Evolutionary conservation across 1,140 invertebrate species (phyloP).

Genomic region (Drosophila ohnishii): DNA sequence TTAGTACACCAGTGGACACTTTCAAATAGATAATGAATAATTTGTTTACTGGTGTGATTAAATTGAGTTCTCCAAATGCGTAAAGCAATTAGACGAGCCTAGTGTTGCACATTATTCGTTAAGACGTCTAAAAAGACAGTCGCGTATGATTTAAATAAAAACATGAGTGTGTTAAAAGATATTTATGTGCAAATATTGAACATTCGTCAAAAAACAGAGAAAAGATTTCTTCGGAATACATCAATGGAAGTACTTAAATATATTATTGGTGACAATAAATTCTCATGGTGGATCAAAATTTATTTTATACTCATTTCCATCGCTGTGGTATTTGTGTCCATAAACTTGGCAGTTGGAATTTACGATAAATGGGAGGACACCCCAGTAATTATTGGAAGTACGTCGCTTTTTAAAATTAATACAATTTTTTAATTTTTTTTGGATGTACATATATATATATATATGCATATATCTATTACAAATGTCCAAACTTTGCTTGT

Average conservation of each 20-base stretch:
- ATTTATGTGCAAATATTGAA: slow-evolving; percentile 1
- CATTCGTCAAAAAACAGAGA: slow-evolving; percentile 10
- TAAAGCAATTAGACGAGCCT: not conserved
- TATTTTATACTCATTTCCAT: slow-evolving; percentile 85
- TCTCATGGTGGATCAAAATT: slow-evolving; percentile 48
- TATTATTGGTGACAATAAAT: slow-evolving; percentile 85
- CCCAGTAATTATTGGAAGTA: slow-evolving; percentile 89
- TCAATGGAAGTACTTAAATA: slow-evolving; percentile 90
- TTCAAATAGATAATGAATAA: not conserved
- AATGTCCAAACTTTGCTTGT: too few species aligned
- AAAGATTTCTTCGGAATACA: slow-evolving; percentile 85
- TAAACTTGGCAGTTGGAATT: slow-evolving; percentile 88
- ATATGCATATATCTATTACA: too few species aligned
- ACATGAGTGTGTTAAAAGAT: slow-evolving; percentile 25
- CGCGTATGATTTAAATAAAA: not conserved
- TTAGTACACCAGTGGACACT: not conserved
- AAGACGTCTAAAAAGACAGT: not conserved
- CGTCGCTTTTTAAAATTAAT: not conserved
- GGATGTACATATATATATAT: too few species aligned
- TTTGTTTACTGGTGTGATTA: not conserved
- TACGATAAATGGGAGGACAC: slow-evolving; percentile 87
- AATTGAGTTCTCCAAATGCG: not conserved
- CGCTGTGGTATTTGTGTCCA: slow-evolving; percentile 85
- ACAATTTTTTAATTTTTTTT: too few species aligned
- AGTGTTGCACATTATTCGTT: not conserved